Base-by-base conservation (phyloP, 1,140 invertebrate species). In the Bilobella aurantiaca region DNA sequence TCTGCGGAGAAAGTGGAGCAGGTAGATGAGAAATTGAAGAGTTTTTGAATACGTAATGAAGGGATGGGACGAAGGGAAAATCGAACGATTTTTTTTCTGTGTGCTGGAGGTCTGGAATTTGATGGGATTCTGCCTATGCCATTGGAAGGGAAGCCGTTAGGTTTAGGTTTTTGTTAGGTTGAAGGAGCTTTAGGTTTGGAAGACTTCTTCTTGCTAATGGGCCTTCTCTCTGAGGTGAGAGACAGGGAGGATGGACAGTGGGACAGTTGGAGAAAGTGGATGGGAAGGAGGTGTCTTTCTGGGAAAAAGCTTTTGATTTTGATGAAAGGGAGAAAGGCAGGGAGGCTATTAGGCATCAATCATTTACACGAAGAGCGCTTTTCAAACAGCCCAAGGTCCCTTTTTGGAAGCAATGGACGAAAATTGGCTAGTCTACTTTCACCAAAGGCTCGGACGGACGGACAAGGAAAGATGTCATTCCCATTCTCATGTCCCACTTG, bases 281-380 rank as follows among this genome's bases (percentile, higher is more conserved):
- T 8, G 57, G 23, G 8, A 8, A 23, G 21, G 23, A 23, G 37
- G 37, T 42, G 37, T 42, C 8, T 23, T 53, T 53, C 23, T 14
- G 25, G 49, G 29, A 30, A 58, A 27, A 58, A 12, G 21, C 21
- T 53, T 53, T 53, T n/a, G n/a, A n/a, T n/a, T 53, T 53, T 28
- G 29, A 30, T 28, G 57, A 27, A 30, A 58, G 21, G 30, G 57
- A 58, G 57, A 8, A 30, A 29, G 8, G 12, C 25, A 58, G 28
- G 3, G 59, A 62, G 59, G 60, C 65, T 66, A 66, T 67, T 62
- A 58, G 53, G 65, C 65, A 67, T 67, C 60, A 67, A 67, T 67
- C 65, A 67, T 67, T 67, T 62, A 67, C 31, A 47, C 30, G 25
- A 8, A 8, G 28, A n/a, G 47, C 25, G 62, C 37, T 59, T 61